Conservation (phyloP, 1,140 invertebrate genomes). For the Hyposmocoma kahamanoa region DNA sequence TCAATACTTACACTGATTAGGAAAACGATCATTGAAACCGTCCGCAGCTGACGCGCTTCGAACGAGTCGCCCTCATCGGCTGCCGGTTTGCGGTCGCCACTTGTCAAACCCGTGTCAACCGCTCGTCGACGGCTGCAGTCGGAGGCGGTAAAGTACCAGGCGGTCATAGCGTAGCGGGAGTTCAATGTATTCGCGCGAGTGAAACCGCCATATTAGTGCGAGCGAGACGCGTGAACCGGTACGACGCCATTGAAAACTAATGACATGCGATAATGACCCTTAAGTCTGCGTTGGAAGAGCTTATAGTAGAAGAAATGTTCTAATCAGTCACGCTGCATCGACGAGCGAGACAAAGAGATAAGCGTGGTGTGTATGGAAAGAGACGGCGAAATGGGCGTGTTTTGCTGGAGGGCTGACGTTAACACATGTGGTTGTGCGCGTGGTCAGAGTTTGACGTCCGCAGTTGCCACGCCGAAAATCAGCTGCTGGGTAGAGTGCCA, state of each 20-base stretch:
- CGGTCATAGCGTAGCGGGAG: conserved; percentile 35
- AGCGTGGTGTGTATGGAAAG: conserved; percentile 21
- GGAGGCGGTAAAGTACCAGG: conserved; percentile 71
- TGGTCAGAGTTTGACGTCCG: conserved; percentile 40
- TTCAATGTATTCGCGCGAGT: conserved; percentile 16
- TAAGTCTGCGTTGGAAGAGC: conserved; percentile 18
- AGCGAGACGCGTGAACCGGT: conserved; percentile 18
- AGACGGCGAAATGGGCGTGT: conserved; percentile 41
- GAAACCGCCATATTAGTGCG: conserved; percentile 21
- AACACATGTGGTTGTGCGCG: conserved; percentile 40
- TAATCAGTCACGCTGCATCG: conserved; percentile 36
- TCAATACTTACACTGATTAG: background rate
- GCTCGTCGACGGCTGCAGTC: conserved; percentile 58
- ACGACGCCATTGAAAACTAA: conserved; percentile 11
- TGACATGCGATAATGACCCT: conserved; percentile 21
- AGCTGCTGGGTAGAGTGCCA: conserved; percentile 44
- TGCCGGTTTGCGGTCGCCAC: conserved; percentile 21
- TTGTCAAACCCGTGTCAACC: conserved; percentile 61
- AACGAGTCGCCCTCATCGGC: conserved; percentile 5
- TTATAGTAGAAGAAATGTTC: conserved; percentile 14
- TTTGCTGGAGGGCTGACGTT: conserved; percentile 34
- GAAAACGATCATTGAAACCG: background rate
- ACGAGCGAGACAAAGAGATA: conserved; percentile 29
- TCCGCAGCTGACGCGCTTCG: background rate
- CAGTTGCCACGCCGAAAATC: conserved; percentile 54